Conservation (phyloP, 1,140 invertebrate species). For the Eriocheir sinensis region DNA sequence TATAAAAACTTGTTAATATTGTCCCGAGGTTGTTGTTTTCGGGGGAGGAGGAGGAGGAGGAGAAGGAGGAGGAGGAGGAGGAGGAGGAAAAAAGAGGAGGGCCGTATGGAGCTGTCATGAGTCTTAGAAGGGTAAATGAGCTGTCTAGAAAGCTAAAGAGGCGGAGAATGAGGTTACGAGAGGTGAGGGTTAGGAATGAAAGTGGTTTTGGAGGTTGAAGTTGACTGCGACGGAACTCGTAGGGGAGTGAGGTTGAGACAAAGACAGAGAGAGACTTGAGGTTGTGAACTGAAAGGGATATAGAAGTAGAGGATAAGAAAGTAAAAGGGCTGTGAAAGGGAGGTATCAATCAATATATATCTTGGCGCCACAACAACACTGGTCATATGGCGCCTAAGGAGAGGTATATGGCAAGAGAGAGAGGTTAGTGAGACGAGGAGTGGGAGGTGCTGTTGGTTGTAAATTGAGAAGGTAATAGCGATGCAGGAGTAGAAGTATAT, state of each 20-base stretch:
- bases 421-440: not conserved
- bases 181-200: no score
- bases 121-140: not conserved
- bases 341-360: not conserved
- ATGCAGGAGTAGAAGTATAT: not conserved
- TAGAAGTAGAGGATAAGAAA: not conserved
- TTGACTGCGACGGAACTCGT: not conserved
- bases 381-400: not conserved
- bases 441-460: not conserved
- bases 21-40: not conserved
- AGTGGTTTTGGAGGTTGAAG: not conserved
- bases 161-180: not conserved
- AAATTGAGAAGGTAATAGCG: not conserved
- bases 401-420: not conserved
- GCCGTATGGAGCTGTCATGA: not conserved
- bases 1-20: conserved; percentile 16
- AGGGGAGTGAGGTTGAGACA: not conserved
- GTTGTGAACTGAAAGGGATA: not conserved
- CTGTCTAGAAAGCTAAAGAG: not conserved
- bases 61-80: not conserved
- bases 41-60: not conserved
- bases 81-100: not conserved
- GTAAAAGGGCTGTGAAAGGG: not conserved
- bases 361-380: no score
- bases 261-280: no score